Conservation (phyloP, 2,797 vertebrate genomes). For the Brachymystax lenok region DNA sequence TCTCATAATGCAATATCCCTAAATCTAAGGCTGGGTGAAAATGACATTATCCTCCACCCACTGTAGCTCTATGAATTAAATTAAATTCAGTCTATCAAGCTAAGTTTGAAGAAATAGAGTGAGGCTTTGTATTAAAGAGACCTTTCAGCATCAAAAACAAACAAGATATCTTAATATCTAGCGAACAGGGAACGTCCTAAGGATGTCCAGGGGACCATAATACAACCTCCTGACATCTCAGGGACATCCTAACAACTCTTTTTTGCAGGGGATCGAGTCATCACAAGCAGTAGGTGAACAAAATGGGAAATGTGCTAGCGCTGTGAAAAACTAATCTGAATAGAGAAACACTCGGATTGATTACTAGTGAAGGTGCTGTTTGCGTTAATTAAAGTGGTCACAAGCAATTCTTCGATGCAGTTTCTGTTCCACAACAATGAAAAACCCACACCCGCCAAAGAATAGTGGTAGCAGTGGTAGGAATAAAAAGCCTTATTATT, state of each 20-base stretch:
- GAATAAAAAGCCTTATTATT: too few relatives aligned
- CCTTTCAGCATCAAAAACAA: slow-evolving; percentile 27
- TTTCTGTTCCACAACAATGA: slow-evolving; percentile 52
- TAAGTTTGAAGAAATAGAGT: slow-evolving; percentile 19
- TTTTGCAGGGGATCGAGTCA: too few relatives aligned
- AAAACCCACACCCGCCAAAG: slow-evolving; percentile 8
- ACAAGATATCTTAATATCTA: slow-evolving; percentile 20
- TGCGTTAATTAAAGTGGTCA: slow-evolving; percentile 45
- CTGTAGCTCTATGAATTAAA: slow-evolving; percentile 9
- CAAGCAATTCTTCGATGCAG: slow-evolving; percentile 45
- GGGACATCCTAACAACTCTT: too few relatives aligned
- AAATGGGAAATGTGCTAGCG: slow-evolving; percentile 21
- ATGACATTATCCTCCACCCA: slow-evolving; percentile 15
- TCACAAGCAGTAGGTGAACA: too few relatives aligned
- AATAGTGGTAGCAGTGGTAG: too few relatives aligned
- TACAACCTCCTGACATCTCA: too few relatives aligned
- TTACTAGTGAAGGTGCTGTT: slow-evolving; percentile 1
- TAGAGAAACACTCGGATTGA: slow-evolving; percentile 32
- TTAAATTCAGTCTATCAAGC: slow-evolving; percentile 10
- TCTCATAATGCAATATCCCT: slow-evolving; percentile 55
- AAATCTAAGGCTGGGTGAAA: slow-evolving; percentile 34
- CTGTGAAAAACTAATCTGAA: slow-evolving; percentile 48
- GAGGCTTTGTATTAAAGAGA: slow-evolving; percentile 3
- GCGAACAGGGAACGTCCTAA: not conserved
- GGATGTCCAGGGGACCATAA: too few relatives aligned